Base-by-base conservation (phyloP, 2,797 vertebrate genomes). In the Cryptoblepharus egeriae region DNA sequence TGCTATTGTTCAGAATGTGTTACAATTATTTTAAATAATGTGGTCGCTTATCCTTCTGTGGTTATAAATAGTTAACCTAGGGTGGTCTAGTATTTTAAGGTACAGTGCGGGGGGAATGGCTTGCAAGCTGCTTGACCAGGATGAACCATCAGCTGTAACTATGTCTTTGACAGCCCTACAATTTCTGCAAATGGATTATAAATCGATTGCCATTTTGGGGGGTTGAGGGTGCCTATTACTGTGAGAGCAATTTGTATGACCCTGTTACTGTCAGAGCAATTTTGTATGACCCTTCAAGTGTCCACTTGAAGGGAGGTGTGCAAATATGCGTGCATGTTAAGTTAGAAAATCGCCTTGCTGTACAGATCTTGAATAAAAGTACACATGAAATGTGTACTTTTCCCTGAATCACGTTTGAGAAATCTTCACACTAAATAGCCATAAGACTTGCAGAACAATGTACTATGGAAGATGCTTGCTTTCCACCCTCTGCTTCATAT, bases 121-220 rank as follows among this genome's bases (percentile, higher is more conserved):
- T 87, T 75, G 88, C 90, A 91, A 52, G 77, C 95, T 91, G 95
- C 81, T 83, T 87, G 88, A 60, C 82, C 92, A 84, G 78, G 74
- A 77, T 42, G 52, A 88, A 83, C 87, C 77, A 91, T 71, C 94
- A 95, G 94, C 94, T 96, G 94, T 90, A 93, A 87, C 83, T 0
- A 3, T 72, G 88, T 86, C 88, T 85, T 91, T 94, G 93, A 94
- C 94, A 96, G 93, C 93, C 92, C 93, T 88, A 16, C 94, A 96
- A 92, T 96, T 95, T 95, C 89, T 90, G 80, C 91, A 94, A 94
- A 93, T 94, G 88, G 93, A 49, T 93, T 93, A 87, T 96, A 96
- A n/a, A 96, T 94, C 94, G 93, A 94, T 93, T 89, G 92, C 92
- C 90, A 80, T 93, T 90, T 91, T 63, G 86, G 93, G 87, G 91